Evolutionary conservation across 1,140 invertebrate species (phyloP).

Genomic region (Lycorma delicatula): DNA sequence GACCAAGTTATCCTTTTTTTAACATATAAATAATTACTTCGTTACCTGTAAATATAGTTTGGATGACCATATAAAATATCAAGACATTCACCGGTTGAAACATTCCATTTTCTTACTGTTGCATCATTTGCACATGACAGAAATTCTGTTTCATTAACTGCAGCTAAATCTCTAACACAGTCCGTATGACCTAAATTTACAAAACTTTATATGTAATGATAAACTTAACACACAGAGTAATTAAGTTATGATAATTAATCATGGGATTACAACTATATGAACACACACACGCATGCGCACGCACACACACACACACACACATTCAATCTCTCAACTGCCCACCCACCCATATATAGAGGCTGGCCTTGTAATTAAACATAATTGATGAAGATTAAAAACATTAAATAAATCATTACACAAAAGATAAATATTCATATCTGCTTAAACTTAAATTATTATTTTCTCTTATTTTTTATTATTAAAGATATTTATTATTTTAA

Average conservation of each 20-base stretch:
- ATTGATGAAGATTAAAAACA: too few species aligned
- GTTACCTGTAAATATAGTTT: slow-evolving; percentile 65
- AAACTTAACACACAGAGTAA: too few species aligned
- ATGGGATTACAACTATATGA: neutral
- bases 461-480: too few species aligned
- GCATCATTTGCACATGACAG: slow-evolving; percentile 89
- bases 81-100: slow-evolving; percentile 64
- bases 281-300: neutral
- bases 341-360: too few species aligned
- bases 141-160: slow-evolving; percentile 59
- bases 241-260: neutral
- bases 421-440: too few species aligned
- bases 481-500: too few species aligned
- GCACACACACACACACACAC: neutral
- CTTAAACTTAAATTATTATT: too few species aligned
- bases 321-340: too few species aligned
- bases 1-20: neutral
- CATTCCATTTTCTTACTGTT: slow-evolving; percentile 68
- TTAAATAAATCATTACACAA: too few species aligned
- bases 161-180: slow-evolving; percentile 72
- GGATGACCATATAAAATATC: slow-evolving; percentile 70
- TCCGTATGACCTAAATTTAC: slow-evolving; percentile 66
- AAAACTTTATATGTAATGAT: too few species aligned
- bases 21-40: slow-evolving; percentile 25
- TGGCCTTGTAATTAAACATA: too few species aligned